Base-by-base conservation (phyloP, 2,888 invertebrate genomes). In the Diarsia rubi region DNA sequence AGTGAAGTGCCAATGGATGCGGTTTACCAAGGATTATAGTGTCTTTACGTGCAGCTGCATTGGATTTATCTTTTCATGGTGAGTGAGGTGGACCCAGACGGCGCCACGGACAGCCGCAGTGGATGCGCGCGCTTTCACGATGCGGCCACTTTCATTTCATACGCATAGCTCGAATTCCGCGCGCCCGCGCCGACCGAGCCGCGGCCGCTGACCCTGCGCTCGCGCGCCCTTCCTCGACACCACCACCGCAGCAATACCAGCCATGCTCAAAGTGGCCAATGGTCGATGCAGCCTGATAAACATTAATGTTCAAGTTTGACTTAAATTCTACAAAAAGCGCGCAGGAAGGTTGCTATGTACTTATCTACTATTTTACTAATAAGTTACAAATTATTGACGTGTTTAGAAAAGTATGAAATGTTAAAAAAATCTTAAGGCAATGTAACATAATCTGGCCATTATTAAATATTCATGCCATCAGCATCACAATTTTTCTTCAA, bases 191-290 rank as follows among this genome's bases (percentile, higher is more conserved):
- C 94, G 94, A 92, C 92, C 93, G 93, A 92, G 91, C 93, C 86
- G 94, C 95, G 96, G 95, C 92, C 96, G 96, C 94, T 96, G 96
- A 97, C 97, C 97, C 97, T 96, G 97, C 96, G 92, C 93, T 91
- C 91, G 93, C 94, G 96, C 94, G 94, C 95, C 93, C 94, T 95
- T 95, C 94, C 93, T 93, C 92, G 89, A 90, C 88, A 92, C 86
- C 92, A 93, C 90, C 91, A 92, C 91, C 89, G 88, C 91, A 87
- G 87, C 89, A 87, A 88, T 89, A 89, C 87, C 89, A 88, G 83
- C 89, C 88, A 84, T 82, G 85, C 77, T 84, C 76, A 75, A 72
- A 75, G 78, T 64, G 70, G 60, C 78, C 60, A 81, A 76, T 79
- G 78, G 72, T 78, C 73, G 77, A 63, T 73, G 74, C 69, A 77